Evolutionary conservation across 2,113 vertebrate genomes (phyloP).

Genomic region (Meriones unguiculatus): DNA sequence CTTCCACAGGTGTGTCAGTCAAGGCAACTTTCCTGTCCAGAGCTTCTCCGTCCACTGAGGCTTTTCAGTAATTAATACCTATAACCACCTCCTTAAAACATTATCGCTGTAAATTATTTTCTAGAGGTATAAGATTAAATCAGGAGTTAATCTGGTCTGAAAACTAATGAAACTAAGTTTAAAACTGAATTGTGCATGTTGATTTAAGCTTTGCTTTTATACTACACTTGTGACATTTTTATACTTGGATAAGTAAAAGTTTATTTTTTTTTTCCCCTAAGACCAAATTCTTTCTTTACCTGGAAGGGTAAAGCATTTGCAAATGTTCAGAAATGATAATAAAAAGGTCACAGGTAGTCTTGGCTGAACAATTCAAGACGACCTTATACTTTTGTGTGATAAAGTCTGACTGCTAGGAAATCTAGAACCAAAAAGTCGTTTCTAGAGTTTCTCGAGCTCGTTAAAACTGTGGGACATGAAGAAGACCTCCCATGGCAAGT

Average conservation of each 20-base stretch:
- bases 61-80: background rate
- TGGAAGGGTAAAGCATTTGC: background rate
- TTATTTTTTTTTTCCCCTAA: background rate
- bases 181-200: background rate
- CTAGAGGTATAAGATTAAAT: too few species aligned
- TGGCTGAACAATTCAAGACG: background rate
- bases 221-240: background rate
- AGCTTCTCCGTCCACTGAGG: background rate
- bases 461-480: background rate
- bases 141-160: background rate
- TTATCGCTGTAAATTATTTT: background rate
- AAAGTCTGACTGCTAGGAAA: background rate
- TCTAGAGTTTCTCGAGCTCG: background rate
- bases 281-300: background rate
- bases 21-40: background rate
- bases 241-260: background rate
- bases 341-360: background rate
- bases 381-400: background rate
- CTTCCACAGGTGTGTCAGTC: background rate
- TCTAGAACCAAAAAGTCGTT: background rate
- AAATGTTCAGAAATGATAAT: background rate
- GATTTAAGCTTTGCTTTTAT: background rate
- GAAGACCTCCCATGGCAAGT: background rate
- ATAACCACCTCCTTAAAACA: background rate
- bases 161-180: background rate